phyloP scores from a whole-genome alignment of 2,113 vertebrate species.

The Campylomormyrus numenius region DNA sequence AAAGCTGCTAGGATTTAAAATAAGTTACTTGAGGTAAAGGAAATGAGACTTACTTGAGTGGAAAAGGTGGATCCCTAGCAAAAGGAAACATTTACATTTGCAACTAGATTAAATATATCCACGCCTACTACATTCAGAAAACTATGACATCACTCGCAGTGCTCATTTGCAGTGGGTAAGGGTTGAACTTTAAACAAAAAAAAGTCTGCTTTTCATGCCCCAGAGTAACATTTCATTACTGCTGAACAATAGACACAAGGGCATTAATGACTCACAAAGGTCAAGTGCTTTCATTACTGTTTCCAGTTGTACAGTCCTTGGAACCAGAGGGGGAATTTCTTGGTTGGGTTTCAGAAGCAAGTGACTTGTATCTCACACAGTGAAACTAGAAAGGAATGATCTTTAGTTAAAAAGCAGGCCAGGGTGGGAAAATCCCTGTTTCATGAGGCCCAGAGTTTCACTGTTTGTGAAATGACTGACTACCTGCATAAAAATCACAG shows the following conservation, averaged over 20 bases:
- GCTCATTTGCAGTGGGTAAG: background rate
- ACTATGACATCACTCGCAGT: background rate
- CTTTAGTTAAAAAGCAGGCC: background rate
- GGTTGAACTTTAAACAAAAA: background rate
- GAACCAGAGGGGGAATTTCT: slow-evolving; percentile 9
- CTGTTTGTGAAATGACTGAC: background rate
- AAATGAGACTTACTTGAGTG: background rate
- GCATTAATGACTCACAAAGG: slow-evolving; percentile 20
- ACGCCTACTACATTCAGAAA: background rate
- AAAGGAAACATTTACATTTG: background rate
- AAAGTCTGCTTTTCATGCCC: background rate
- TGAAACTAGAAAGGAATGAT: background rate
- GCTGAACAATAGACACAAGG: background rate
- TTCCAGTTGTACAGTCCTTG: background rate
- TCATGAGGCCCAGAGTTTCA: background rate
- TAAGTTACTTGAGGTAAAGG: background rate
- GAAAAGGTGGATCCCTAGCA: background rate
- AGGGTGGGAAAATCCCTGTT: slow-evolving; percentile 13
- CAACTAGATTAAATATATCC: background rate
- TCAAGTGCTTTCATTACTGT: slow-evolving; percentile 11
- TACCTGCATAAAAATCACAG: background rate
- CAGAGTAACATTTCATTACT: background rate
- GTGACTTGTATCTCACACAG: background rate
- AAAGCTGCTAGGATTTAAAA: background rate
- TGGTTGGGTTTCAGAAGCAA: background rate